These are phyloP conservation scores for Tragopan temminckii DNA, from an alignment of 2,797 vertebrate species.

Conservation along the genomic window DNA sequence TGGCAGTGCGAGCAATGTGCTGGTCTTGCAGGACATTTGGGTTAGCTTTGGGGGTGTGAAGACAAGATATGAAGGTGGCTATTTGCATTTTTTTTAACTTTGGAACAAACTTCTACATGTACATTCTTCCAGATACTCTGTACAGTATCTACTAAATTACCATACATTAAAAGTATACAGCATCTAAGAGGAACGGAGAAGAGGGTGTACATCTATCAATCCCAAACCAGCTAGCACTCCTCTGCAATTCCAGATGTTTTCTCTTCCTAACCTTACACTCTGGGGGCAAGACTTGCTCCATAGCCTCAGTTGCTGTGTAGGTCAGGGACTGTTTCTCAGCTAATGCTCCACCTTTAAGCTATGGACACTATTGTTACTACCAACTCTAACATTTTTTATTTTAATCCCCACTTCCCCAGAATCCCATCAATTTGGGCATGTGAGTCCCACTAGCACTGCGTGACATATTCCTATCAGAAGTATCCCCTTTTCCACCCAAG, in stretches of 20 bases:
- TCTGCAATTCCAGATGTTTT: background rate
- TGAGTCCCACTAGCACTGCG: background rate
- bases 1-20: fast-evolving
- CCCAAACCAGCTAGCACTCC: background rate
- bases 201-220: background rate
- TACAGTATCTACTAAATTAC: too few relatives aligned
- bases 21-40: background rate
- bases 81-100: background rate
- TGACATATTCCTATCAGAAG: fast-evolving
- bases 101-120: background rate
- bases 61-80: background rate
- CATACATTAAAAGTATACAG: background rate
- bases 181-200: background rate
- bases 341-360: background rate
- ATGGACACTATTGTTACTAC: background rate
- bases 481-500: background rate
- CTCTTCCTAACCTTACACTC: background rate
- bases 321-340: background rate
- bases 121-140: background rate
- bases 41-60: background rate
- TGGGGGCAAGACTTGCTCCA: background rate
- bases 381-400: background rate
- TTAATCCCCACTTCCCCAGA: background rate
- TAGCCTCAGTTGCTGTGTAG: background rate
- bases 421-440: background rate